A percentile compares a stretch with the other conserved stretches of the same genome.
These are phyloP conservation scores for Orientallactaga sibirica DNA, from an alignment of 2,797 vertebrate species.

Conservation along the genomic window DNA sequence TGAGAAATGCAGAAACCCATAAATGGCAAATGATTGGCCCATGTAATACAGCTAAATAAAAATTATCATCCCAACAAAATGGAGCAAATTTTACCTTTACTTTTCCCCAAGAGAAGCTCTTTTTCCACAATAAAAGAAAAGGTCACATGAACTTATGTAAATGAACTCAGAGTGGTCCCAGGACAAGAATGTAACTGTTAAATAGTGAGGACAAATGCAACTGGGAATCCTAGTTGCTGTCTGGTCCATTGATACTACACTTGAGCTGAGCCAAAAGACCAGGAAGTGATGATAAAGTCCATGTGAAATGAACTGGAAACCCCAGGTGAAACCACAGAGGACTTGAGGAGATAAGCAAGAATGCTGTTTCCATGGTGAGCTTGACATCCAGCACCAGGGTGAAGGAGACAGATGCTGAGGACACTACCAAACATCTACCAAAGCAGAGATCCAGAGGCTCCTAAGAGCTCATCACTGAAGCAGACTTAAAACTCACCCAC, in stretches of 20 bases:
- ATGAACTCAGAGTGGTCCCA: not conserved
- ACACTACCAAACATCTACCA: too few relatives aligned
- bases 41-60: conserved; percentile 18
- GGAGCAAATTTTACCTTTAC: not conserved
- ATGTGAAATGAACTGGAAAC: not conserved
- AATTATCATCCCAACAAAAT: conserved; percentile 12
- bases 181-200: not conserved
- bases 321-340: too few relatives aligned
- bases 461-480: too few relatives aligned
- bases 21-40: not conserved
- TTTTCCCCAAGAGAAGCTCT: not conserved
- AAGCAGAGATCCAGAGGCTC: too few relatives aligned
- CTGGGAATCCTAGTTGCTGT: not conserved
- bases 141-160: not conserved
- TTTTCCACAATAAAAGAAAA: conserved; percentile 19
- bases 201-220: not conserved
- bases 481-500: too few relatives aligned
- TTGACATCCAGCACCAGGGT: too few relatives aligned
- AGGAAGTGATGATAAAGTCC: not conserved
- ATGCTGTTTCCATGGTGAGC: too few relatives aligned
- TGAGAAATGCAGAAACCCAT: conserved; percentile 33
- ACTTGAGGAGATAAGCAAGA: too few relatives aligned
- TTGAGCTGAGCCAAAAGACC: not conserved
- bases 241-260: not conserved
- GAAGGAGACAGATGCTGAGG: too few relatives aligned